A percentile compares a stretch with the other conserved stretches of the same genome.
These are phyloP conservation scores for Busseola fusca DNA, from an alignment of 2,888 invertebrate species.

Conservation along the genomic window DNA sequence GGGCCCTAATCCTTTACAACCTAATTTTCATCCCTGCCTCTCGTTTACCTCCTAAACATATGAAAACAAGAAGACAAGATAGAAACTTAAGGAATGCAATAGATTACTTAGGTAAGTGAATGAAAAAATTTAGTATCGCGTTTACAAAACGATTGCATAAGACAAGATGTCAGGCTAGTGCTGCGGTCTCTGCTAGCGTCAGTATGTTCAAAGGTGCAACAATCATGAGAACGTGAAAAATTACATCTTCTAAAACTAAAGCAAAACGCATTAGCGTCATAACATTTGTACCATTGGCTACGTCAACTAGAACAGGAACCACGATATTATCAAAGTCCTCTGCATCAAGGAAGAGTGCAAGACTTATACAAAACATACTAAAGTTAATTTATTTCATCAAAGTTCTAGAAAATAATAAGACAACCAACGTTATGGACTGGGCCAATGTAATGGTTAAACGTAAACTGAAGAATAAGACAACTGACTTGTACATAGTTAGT, in stretches of 20 bases:
- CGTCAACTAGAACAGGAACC: slow-evolving; percentile 6
- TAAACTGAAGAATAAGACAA: slow-evolving; percentile 59
- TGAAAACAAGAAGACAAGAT: not conserved
- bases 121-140: not conserved
- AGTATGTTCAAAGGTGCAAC: not conserved
- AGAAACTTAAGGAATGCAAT: not conserved
- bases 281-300: slow-evolving; percentile 33
- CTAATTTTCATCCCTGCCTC: not conserved
- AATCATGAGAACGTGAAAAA: slow-evolving; percentile 1
- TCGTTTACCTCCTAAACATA: not conserved
- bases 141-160: not conserved
- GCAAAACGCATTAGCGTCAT: slow-evolving; percentile 20
- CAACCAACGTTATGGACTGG: slow-evolving; percentile 74
- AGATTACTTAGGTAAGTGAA: slow-evolving; percentile 13
- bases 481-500: slow-evolving; percentile 57
- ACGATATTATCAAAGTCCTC: not conserved
- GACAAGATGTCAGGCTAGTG: not conserved
- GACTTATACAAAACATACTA: not conserved
- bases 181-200: not conserved
- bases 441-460: slow-evolving; percentile 67
- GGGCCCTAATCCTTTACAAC: not conserved
- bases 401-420: slow-evolving; percentile 30
- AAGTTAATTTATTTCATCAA: slow-evolving; percentile 4
- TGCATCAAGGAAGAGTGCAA: not conserved
- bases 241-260: not conserved